Evolutionary conservation across 1,140 invertebrate genomes (phyloP).

Genomic region (Lucilia sericata): DNA sequence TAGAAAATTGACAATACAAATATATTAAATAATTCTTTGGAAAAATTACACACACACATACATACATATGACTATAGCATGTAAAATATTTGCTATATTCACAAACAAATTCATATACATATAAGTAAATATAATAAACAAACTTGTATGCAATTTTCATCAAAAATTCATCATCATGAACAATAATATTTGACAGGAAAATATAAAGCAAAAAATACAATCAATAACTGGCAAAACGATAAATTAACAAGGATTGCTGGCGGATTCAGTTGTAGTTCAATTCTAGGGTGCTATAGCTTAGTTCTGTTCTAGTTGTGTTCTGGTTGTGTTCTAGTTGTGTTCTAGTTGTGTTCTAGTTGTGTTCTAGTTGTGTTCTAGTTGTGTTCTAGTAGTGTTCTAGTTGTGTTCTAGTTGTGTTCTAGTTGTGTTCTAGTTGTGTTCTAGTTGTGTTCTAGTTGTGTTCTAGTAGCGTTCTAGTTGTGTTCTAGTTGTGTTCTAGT

Average conservation of each 20-base stretch:
- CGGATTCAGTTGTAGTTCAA: neutral
- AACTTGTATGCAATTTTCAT: neutral
- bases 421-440: too few species aligned
- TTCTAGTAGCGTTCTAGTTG: too few species aligned
- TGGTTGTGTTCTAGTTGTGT: too few species aligned
- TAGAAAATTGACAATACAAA: neutral
- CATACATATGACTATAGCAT: neutral
- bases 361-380: too few species aligned
- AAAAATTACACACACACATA: neutral
- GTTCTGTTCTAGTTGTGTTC: too few species aligned
- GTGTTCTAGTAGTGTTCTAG: too few species aligned
- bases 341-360: too few species aligned
- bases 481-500: too few species aligned
- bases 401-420: too few species aligned
- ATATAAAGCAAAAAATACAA: neutral
- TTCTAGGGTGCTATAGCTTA: neutral
- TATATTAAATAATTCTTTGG: conserved; percentile 1
- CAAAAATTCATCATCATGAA: conserved; percentile 6
- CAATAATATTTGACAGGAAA: conserved; percentile 16
- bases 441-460: too few species aligned
- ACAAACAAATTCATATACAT: neutral
- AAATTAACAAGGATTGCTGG: neutral
- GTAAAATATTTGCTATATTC: neutral
- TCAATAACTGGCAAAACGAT: neutral
- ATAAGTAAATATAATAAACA: conserved; percentile 13